Evolutionary conservation across 2,797 vertebrate species (phyloP).

Genomic region (Petrocephalus schoutedeni): DNA sequence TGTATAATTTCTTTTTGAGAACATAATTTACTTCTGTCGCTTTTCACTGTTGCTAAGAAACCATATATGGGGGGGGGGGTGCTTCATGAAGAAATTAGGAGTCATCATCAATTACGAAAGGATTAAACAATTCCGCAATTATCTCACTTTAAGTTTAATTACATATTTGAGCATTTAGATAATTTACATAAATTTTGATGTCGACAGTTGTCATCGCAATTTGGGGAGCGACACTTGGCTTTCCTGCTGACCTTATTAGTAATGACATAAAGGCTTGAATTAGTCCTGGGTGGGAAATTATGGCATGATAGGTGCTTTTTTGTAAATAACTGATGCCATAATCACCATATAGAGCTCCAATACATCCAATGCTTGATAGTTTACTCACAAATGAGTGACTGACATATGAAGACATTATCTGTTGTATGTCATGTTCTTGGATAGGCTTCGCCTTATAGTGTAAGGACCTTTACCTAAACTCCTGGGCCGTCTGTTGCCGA

Average conservation of each 20-base stretch:
- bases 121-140: conserved; percentile 6
- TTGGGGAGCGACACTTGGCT: neutral
- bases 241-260: neutral
- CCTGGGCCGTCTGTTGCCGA: neutral
- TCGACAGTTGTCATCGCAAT: neutral
- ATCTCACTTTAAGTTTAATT: conserved; percentile 12
- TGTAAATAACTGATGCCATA: neutral
- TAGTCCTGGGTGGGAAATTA: neutral
- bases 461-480: neutral
- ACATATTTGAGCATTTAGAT: neutral
- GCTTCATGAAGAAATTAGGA: conserved; percentile 64
- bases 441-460: neutral
- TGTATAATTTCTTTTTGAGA: conserved; percentile 44
- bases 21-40: conserved; percentile 49
- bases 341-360: neutral
- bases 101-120: conserved; percentile 55
- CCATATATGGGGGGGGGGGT: conserved; percentile 52
- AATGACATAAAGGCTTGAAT: neutral
- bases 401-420: neutral
- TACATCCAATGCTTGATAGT: neutral
- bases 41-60: conserved; percentile 69
- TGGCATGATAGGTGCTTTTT: neutral
- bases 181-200: neutral
- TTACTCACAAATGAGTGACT: neutral
- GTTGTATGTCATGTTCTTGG: neutral